Conservation (phyloP, 2,888 invertebrate genomes). For the Thecophora atra region DNA sequence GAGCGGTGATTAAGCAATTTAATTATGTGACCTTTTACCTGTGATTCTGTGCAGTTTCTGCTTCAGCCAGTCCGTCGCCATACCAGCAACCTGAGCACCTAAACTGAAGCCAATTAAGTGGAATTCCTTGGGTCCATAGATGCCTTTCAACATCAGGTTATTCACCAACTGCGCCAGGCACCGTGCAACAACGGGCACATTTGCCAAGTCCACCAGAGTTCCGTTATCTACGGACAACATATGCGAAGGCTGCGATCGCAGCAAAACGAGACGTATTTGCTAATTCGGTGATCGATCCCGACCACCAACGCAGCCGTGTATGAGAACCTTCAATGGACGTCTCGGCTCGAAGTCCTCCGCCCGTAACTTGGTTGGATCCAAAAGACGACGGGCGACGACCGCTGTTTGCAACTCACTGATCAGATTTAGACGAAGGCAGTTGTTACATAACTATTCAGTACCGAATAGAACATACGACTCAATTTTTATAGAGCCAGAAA, state of each 20-base stretch:
- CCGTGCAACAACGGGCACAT: slow-evolving; percentile 70
- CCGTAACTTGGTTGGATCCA: slow-evolving; percentile 58
- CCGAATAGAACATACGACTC: slow-evolving; percentile 47
- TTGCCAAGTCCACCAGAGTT: slow-evolving; percentile 69
- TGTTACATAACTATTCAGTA: too few species aligned
- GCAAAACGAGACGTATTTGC: slow-evolving; percentile 72
- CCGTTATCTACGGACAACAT: slow-evolving; percentile 73
- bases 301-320: slow-evolving; percentile 73
- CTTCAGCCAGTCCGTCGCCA: slow-evolving; percentile 66
- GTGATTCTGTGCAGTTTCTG: slow-evolving; percentile 69
- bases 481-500: slow-evolving; percentile 74
- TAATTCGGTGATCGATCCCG: slow-evolving; percentile 70
- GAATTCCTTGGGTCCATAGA: slow-evolving; percentile 66
- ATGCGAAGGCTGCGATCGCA: slow-evolving; percentile 69
- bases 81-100: slow-evolving; percentile 72
- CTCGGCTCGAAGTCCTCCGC: slow-evolving; percentile 51
- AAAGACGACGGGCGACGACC: slow-evolving; percentile 57
- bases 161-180: slow-evolving; percentile 72
- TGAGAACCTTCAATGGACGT: slow-evolving; percentile 69
- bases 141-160: slow-evolving; percentile 64
- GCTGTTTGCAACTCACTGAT: slow-evolving; percentile 40
- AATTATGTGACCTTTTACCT: slow-evolving; percentile 61
- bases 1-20: too few species aligned
- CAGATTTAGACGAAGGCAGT: too few species aligned
- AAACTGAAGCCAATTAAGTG: slow-evolving; percentile 75